A percentile compares a stretch with the other conserved stretches of the same genome.
Conservation (phyloP, 2,888 invertebrate species). For the Melanostoma scalare region DNA sequence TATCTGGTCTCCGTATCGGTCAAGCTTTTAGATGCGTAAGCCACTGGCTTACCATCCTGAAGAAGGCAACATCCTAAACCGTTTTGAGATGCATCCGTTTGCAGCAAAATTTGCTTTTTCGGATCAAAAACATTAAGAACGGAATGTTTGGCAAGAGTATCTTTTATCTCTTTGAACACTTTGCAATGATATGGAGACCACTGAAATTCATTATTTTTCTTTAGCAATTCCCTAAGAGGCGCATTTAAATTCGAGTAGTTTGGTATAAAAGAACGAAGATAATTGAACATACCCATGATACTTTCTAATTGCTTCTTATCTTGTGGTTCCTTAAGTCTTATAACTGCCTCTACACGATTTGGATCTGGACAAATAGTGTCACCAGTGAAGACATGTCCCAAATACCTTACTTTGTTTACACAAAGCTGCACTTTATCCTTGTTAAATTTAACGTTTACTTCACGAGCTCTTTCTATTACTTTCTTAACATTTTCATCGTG, state of each 20-base stretch:
- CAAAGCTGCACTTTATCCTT: conserved; percentile 8
- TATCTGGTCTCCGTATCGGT: conserved; percentile 74
- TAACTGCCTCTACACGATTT: conserved; percentile 20
- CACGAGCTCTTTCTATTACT: not conserved
- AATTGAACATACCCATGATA: conserved; percentile 60
- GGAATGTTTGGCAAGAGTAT: conserved; percentile 72
- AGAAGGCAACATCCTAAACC: conserved; percentile 47
- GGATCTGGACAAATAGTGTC: conserved; percentile 10
- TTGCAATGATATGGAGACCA: no score
- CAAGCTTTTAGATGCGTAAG: conserved; percentile 74
- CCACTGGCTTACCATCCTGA: conserved; percentile 13
- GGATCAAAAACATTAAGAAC: conserved; percentile 24
- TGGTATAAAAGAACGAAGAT: no score
- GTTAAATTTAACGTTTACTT: not conserved
- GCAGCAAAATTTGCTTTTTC: conserved; percentile 21
- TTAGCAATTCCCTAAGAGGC: no score
- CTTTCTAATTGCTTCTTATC: conserved; percentile 74
- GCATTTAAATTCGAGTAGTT: no score
- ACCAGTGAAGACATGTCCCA: not conserved
- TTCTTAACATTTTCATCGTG: conserved; percentile 46
- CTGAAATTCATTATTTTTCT: no score
- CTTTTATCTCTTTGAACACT: conserved; percentile 72
- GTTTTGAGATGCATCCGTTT: conserved; percentile 46
- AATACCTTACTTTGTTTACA: not conserved
- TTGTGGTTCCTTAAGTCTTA: conserved; percentile 66